These are phyloP conservation scores for Pagetopsis macropterus DNA, from an alignment of 2,797 vertebrate genomes.

Conservation along the genomic window DNA sequence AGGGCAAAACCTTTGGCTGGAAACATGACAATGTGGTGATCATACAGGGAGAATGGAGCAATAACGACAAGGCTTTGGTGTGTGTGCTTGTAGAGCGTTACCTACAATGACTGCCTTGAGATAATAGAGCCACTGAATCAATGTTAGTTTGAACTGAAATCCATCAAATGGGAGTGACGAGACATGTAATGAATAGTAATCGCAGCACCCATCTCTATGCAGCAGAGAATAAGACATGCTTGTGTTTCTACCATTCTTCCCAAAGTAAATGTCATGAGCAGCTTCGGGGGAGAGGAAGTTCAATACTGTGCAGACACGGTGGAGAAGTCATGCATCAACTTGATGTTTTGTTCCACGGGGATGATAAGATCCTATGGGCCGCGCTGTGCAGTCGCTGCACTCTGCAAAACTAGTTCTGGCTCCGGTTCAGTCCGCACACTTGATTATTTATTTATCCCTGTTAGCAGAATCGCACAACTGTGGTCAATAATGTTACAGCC, in stretches of 20 bases:
- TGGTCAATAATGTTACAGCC: constrained; percentile 15
- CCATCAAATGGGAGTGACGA: constrained; percentile 16
- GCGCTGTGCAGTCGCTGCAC: constrained; percentile 12
- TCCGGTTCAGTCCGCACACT: constrained; percentile 19
- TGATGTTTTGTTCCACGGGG: constrained; percentile 61
- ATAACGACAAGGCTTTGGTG: neutral
- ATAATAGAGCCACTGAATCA: constrained; percentile 45
- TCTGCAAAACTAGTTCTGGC: constrained; percentile 16
- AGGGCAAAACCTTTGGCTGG: constrained; percentile 20
- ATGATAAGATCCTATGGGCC: constrained; percentile 29
- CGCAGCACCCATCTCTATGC: neutral
- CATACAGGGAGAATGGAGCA: neutral
- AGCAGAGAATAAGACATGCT: neutral
- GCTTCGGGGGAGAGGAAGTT: constrained; percentile 42
- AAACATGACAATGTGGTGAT: constrained; percentile 27
- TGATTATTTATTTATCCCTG: constrained; percentile 26
- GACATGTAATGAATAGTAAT: constrained; percentile 26
- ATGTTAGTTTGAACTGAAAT: constrained; percentile 37
- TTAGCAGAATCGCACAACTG: constrained; percentile 4
- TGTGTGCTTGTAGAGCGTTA: constrained; percentile 20
- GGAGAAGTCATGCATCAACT: constrained; percentile 61
- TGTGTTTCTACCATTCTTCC: constrained; percentile 6
- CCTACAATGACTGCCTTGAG: constrained; percentile 13
- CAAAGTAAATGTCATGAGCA: constrained; percentile 47
- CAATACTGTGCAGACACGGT: constrained; percentile 46